Conservation (phyloP, 2,113 vertebrate genomes). For the Gadus chalcogrammus region DNA sequence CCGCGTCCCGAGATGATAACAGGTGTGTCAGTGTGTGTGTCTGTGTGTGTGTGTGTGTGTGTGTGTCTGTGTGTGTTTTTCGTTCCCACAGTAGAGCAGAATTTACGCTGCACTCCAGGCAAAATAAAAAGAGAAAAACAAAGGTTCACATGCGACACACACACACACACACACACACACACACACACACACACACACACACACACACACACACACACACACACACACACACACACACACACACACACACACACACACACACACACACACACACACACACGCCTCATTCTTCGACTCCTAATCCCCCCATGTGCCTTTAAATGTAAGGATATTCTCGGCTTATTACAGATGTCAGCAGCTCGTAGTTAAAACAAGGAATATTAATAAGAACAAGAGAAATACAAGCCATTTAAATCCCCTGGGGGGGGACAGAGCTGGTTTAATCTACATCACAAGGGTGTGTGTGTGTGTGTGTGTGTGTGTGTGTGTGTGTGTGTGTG, state of each 20-base stretch:
- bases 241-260: constrained; percentile 33
- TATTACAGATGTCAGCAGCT: constrained; percentile 28
- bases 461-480: not conserved
- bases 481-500: no score
- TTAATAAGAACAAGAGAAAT: constrained; percentile 13
- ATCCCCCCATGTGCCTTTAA: constrained; percentile 30
- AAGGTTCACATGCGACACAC: constrained; percentile 30
- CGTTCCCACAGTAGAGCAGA: constrained; percentile 22
- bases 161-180: constrained; percentile 28
- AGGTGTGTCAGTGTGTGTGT: constrained; percentile 43
- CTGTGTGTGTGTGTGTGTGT: constrained; percentile 10
- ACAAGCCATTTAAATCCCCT: constrained; percentile 23
- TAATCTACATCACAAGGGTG: constrained; percentile 11
- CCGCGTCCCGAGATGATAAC: constrained; percentile 53
- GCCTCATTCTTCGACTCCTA: constrained; percentile 22
- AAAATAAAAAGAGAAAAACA: constrained; percentile 27
- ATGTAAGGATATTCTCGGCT: constrained; percentile 28
- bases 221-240: constrained; percentile 27
- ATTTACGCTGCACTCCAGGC: constrained; percentile 29
- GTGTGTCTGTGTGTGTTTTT: constrained; percentile 23
- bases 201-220: constrained; percentile 30
- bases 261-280: constrained; percentile 30
- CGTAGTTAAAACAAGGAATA: not conserved
- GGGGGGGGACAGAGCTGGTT: not conserved
- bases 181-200: constrained; percentile 33